Evolutionary conservation across 2,888 invertebrate species (phyloP), one percentile per base, ranked within the genome.

Genomic region (Parasteatoda lunata): DNA sequence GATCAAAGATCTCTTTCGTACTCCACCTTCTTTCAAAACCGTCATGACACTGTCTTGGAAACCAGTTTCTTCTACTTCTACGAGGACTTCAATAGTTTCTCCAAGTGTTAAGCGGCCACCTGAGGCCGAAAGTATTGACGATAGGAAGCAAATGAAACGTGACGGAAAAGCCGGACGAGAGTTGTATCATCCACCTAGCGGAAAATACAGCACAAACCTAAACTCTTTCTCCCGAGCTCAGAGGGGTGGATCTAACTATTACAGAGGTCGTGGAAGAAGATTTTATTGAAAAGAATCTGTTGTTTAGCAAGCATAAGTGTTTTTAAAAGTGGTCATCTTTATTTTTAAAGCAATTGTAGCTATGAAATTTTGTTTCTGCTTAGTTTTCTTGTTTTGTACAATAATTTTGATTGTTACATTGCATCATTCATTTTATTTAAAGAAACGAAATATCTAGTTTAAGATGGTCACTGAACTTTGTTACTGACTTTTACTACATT

Each of bases 1-100:
- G 72, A 97, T 98, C 89, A 96, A 97, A 91, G 98, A 98, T 93
- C 93, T 98, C 89, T 98, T 98, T 93, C 96, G 97, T 92, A 95
- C 95, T 83, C 97, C 98, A 13, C 98, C 98, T 6, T 95, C 96
- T 90, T 98, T 96, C 92, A 98, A 97, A 92, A 95, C 88, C 0
- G 73, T 68, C 3, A 84, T 90, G n/a, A 77, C 69, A 30, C 66
- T 90, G 30, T 89, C 89, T 5, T 90, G 90, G 89, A 90, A 90
- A 54, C 87, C 88, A 9, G 65, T 77, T 0, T 78, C 79, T 3
- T 45, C 79, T 8, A 49, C 76, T 9, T 15, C 85, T 8, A 4
- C 52, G 5, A 77, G 64, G 54, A 73, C 54, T n/a, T 66, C 73
- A 30, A 79, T 81, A 11, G 79, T 79, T 4, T 70, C 78, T 49